A percentile compares a stretch with the other conserved stretches of the same genome.
phyloP scores from a whole-genome alignment of 2,797 vertebrate species.

The Smutsia gigantea region DNA sequence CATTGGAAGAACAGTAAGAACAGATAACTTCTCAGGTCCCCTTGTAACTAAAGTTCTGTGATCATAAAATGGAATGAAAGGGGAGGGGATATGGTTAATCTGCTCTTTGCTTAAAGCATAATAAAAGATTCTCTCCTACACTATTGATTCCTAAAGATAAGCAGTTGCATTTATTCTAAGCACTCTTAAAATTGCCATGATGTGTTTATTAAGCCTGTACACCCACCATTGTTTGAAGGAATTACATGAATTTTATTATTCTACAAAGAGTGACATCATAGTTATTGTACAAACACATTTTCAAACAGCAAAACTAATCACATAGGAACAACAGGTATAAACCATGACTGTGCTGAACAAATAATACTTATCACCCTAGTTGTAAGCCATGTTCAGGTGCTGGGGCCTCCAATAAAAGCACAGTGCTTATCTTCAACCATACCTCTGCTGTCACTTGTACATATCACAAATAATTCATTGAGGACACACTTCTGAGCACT shows the following conservation, averaged over 20 bases:
- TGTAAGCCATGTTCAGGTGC: neutral
- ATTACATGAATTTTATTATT: neutral
- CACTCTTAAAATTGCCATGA: neutral
- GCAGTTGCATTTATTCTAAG: neutral
- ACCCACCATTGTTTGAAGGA: neutral
- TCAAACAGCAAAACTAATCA: neutral
- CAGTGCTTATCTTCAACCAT: neutral
- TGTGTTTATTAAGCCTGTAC: neutral
- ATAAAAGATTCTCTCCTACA: slow-evolving; percentile 11
- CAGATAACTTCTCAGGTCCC: neutral
- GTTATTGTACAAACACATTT: neutral
- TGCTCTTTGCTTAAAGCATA: slow-evolving; percentile 32
- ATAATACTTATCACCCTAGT: neutral
- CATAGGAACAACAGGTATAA: neutral
- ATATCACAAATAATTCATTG: neutral
- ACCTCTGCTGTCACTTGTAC: neutral
- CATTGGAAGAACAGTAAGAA: neutral
- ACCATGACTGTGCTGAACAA: neutral
- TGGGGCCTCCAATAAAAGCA: neutral
- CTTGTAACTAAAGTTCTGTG: slow-evolving; percentile 14
- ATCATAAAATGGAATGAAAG: neutral
- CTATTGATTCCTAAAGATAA: slow-evolving; percentile 18
- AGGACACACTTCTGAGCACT: neutral
- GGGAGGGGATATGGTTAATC: neutral
- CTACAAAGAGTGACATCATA: neutral